A percentile compares a stretch with the other conserved stretches of the same genome.
phyloP scores from a whole-genome alignment of 2,797 vertebrate genomes.

The Hipposideros larvatus region DNA sequence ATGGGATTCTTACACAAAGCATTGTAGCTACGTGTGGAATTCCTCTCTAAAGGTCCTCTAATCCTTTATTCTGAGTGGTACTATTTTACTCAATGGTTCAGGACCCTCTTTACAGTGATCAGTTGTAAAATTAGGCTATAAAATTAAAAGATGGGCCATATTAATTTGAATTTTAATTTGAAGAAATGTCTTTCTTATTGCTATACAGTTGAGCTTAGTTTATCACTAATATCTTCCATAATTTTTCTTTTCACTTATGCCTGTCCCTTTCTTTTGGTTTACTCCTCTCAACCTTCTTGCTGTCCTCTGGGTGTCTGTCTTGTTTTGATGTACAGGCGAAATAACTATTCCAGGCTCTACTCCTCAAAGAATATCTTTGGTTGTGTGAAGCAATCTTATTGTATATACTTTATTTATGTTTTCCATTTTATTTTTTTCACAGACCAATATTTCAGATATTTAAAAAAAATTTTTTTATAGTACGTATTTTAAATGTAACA shows the following conservation, averaged over 20 bases:
- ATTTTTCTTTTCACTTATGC: not conserved
- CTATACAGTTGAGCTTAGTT: not conserved
- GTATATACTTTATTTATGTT: not conserved
- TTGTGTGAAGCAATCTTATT: not conserved
- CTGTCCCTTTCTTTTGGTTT: not conserved
- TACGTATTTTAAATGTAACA: not conserved
- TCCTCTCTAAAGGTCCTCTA: not conserved
- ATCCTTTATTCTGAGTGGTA: not conserved
- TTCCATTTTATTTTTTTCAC: not conserved
- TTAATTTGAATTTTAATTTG: not conserved
- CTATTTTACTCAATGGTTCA: not conserved
- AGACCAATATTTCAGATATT: too few species aligned
- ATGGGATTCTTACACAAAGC: not conserved
- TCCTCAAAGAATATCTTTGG: not conserved
- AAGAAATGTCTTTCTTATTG: not conserved
- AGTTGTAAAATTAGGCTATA: not conserved
- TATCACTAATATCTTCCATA: not conserved
- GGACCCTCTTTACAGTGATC: not conserved
- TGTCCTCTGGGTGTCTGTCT: not conserved
- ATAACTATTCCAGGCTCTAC: not conserved
- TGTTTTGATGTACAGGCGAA: not conserved
- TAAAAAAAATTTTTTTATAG: not conserved
- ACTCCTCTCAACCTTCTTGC: not conserved
- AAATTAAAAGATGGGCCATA: not conserved
- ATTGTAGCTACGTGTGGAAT: not conserved